A percentile compares a stretch with the other conserved stretches of the same genome.
These are phyloP conservation scores for Sebastiscus tertius DNA, from an alignment of 2,797 vertebrate species.

Conservation along the genomic window DNA sequence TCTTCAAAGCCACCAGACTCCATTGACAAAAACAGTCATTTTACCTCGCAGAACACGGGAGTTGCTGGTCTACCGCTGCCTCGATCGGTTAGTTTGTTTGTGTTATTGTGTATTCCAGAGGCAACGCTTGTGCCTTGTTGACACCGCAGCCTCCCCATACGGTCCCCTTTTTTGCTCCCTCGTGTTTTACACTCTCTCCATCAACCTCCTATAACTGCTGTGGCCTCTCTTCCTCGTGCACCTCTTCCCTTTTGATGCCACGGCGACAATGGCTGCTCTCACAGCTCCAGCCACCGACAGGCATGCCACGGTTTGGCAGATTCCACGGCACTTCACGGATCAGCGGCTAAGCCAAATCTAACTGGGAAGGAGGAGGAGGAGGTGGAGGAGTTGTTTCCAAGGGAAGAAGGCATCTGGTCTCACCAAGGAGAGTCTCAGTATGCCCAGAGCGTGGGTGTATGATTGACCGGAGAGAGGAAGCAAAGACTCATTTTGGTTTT, in stretches of 20 bases:
- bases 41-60: not conserved
- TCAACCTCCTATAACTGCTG: not conserved
- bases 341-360: constrained; percentile 61
- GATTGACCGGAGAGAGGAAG: constrained; percentile 55
- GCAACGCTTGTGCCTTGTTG: constrained; percentile 73
- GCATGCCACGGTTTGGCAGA: constrained; percentile 67
- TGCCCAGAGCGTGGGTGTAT: constrained; percentile 52
- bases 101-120: constrained; percentile 53
- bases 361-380: not conserved
- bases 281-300: constrained; percentile 30
- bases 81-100: not conserved
- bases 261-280: constrained; percentile 45
- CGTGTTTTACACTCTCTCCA: constrained; percentile 20
- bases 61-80: not conserved
- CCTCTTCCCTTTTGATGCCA: constrained; percentile 10
- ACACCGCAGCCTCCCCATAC: constrained; percentile 63
- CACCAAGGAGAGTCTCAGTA: constrained; percentile 45
- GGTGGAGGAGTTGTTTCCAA: constrained; percentile 16
- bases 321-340: constrained; percentile 74
- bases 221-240: not conserved
- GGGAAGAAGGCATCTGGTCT: constrained; percentile 67
- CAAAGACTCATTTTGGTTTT: constrained; percentile 40
- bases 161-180: constrained; percentile 39
- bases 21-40: not conserved
- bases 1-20: not conserved